Percentiles rank a stretch among this genome's conserved stretches.
phyloP scores from a whole-genome alignment of 2,888 invertebrate genomes.

The Mayetiola destructor region DNA sequence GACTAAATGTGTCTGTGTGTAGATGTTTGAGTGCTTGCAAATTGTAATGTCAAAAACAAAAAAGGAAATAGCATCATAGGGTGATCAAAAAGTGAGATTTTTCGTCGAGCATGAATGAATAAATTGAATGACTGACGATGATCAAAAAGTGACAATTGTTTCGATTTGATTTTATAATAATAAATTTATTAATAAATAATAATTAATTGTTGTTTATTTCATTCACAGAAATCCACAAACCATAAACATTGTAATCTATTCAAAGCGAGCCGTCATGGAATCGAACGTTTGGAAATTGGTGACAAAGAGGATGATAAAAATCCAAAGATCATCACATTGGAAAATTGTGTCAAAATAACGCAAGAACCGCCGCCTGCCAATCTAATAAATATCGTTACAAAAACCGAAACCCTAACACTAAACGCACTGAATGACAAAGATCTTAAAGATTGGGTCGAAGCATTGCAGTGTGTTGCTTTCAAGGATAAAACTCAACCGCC shows the following conservation, averaged over 20 bases:
- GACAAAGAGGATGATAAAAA: conserved; percentile 62
- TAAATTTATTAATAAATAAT: too few species aligned
- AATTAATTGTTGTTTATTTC: conserved; percentile 13
- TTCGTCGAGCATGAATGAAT: too few species aligned
- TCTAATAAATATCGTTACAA: conserved; percentile 55
- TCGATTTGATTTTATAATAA: neutral
- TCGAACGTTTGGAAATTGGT: conserved; percentile 72
- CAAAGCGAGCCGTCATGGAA: conserved; percentile 70
- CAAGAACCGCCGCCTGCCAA: conserved; percentile 45
- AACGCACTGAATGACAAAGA: conserved; percentile 49
- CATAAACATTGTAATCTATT: conserved; percentile 48
- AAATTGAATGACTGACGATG: too few species aligned
- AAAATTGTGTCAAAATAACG: conserved; percentile 76
- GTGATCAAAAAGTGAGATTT: neutral
- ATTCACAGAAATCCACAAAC: conserved; percentile 68
- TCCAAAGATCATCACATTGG: conserved; percentile 66
- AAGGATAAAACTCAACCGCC: conserved; percentile 43
- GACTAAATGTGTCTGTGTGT: too few species aligned
- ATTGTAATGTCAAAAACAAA: neutral
- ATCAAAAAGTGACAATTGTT: too few species aligned
- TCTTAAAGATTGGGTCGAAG: conserved; percentile 61
- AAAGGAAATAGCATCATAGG: conserved; percentile 9
- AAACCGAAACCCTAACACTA: conserved; percentile 49
- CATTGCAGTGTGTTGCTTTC: conserved; percentile 69
- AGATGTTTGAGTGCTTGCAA: neutral